A percentile compares a stretch with the other conserved stretches of the same genome.
These are phyloP conservation scores for Teleogryllus oceanicus DNA, from an alignment of 2,888 invertebrate species.

Conservation along the genomic window DNA sequence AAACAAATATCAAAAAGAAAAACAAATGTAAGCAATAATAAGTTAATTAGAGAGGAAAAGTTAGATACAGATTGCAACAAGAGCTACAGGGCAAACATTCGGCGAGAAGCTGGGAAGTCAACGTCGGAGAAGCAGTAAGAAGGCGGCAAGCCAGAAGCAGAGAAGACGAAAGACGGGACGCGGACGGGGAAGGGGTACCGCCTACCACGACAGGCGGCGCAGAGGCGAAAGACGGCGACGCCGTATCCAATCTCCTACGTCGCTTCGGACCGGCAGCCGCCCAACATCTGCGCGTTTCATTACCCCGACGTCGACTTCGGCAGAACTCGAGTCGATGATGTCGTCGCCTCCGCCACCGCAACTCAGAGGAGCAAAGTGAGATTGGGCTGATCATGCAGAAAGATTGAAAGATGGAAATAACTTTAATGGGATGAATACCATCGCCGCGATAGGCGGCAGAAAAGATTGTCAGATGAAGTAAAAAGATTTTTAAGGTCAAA, in stretches of 20 bases:
- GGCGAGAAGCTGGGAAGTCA: too few relatives aligned
- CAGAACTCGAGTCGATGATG: not conserved
- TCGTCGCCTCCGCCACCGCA: conserved; percentile 1
- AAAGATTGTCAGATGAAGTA: not conserved
- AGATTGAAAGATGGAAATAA: not conserved
- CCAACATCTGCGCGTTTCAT: not conserved
- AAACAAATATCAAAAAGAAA: too few relatives aligned
- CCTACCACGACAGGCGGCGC: too few relatives aligned
- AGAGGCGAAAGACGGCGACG: not conserved
- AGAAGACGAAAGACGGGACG: too few relatives aligned
- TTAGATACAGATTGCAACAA: too few relatives aligned
- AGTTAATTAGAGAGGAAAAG: too few relatives aligned
- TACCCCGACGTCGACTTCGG: not conserved
- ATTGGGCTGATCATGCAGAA: not conserved
- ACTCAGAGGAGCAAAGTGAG: not conserved
- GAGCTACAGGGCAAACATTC: too few relatives aligned
- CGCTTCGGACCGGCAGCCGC: too few relatives aligned
- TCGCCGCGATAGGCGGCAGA: not conserved
- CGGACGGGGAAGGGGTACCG: too few relatives aligned
- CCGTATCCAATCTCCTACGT: not conserved
- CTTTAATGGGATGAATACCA: not conserved
- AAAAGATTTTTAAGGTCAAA: not conserved
- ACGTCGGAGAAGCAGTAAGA: too few relatives aligned
- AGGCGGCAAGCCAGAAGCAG: too few relatives aligned
- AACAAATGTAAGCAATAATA: too few relatives aligned